Evolutionary conservation across 2,113 vertebrate species (phyloP).

Genomic region (Azemiops feae): DNA sequence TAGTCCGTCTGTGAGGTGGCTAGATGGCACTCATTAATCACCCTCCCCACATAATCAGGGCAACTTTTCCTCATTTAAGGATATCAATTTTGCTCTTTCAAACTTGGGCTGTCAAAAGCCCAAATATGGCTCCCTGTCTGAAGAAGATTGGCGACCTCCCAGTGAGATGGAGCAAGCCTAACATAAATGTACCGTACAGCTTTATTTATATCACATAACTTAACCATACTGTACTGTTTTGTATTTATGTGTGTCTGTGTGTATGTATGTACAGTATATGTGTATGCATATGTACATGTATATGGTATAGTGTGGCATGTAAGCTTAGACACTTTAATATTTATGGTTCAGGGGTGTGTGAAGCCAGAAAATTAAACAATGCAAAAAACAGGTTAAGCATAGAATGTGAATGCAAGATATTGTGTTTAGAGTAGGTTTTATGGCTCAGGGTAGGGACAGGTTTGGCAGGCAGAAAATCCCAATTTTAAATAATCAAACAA

Average conservation of each 20-base stretch:
- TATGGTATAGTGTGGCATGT: neutral
- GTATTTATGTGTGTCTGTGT: neutral
- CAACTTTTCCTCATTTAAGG: neutral
- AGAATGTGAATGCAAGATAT: neutral
- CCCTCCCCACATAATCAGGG: neutral
- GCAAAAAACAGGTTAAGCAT: neutral
- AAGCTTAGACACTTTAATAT: neutral
- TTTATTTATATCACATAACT: neutral
- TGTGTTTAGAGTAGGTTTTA: neutral
- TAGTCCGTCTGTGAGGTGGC: neutral
- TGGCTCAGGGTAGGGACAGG: neutral
- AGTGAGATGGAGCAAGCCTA: neutral
- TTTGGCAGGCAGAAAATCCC: neutral
- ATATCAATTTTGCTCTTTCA: neutral
- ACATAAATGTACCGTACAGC: neutral
- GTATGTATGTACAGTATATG: neutral
- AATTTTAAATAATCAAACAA: neutral
- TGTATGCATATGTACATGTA: neutral
- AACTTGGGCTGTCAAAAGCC: neutral
- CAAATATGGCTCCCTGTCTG: neutral
- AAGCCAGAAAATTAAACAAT: neutral
- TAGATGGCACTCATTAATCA: neutral
- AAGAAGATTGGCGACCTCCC: neutral
- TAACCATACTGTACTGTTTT: neutral
- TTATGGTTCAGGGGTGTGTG: neutral